Conservation (phyloP, 2,113 vertebrate genomes). For the Neolamprologus cancellatus region DNA sequence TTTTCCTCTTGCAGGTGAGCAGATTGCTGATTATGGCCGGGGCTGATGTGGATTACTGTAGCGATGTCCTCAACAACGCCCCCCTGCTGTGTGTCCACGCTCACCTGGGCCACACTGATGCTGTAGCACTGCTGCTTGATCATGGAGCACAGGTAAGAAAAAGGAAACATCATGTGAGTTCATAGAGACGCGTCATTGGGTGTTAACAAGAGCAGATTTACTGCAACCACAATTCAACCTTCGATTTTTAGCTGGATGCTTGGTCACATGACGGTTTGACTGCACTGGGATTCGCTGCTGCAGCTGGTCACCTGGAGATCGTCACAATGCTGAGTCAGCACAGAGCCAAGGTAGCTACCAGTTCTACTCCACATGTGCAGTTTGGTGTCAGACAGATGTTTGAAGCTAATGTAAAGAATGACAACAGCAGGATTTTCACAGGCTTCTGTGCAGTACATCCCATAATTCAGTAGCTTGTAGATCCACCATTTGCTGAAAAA, state of each 20-base stretch:
- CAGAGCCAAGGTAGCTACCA: slow-evolving; percentile 79
- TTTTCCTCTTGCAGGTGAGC: slow-evolving; percentile 76
- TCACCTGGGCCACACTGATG: slow-evolving; percentile 89
- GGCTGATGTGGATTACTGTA: slow-evolving; percentile 86
- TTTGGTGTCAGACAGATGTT: background rate
- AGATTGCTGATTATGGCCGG: slow-evolving; percentile 88
- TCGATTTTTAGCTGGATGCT: slow-evolving; percentile 70
- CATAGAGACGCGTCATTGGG: background rate
- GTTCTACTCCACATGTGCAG: background rate
- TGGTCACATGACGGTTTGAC: slow-evolving; percentile 87
- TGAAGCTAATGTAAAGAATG: background rate
- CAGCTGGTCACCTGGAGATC: slow-evolving; percentile 84
- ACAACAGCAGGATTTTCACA: background rate
- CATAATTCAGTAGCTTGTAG: background rate
- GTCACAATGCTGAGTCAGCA: slow-evolving; percentile 84
- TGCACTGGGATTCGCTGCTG: slow-evolving; percentile 86
- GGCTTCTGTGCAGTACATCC: background rate
- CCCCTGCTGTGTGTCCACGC: slow-evolving; percentile 90
- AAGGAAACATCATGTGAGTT: background rate
- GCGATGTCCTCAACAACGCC: slow-evolving; percentile 88
- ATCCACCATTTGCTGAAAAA: background rate
- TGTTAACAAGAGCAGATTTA: background rate
- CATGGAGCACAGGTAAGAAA: slow-evolving; percentile 78
- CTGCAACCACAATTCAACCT: background rate
- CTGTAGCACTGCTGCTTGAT: slow-evolving; percentile 86